Conservation (phyloP, 2,797 vertebrate species). For the Alectoris magna region DNA sequence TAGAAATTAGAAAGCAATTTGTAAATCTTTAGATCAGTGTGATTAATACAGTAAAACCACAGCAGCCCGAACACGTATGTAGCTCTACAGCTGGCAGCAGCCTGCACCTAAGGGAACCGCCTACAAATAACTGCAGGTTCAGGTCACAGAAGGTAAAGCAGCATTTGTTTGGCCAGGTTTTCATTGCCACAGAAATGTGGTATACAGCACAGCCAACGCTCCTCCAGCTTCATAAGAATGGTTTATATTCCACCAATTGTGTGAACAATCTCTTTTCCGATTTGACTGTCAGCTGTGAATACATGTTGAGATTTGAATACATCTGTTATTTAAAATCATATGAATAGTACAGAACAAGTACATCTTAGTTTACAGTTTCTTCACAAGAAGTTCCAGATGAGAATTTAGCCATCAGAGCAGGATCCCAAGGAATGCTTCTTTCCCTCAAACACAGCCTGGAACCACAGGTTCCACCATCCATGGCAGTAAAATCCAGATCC, state of each 20-base stretch:
- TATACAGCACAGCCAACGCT: background rate
- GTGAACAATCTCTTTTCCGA: background rate
- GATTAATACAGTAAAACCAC: constrained; percentile 20
- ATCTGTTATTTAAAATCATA: background rate
- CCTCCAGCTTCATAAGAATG: background rate
- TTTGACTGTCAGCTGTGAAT: background rate
- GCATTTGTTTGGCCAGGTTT: background rate
- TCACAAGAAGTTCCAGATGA: background rate
- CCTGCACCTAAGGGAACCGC: background rate
- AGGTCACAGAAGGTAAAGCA: background rate
- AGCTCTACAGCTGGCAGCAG: background rate
- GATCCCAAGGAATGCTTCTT: constrained; percentile 16
- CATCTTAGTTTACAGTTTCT: background rate
- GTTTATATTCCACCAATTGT: background rate
- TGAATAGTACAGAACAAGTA: background rate
- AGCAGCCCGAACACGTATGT: background rate
- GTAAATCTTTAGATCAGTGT: constrained; percentile 15
- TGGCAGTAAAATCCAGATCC: background rate
- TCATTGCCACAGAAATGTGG: background rate
- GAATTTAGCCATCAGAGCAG: background rate
- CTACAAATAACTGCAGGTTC: background rate
- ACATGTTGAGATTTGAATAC: background rate
- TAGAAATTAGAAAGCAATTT: constrained; percentile 63
- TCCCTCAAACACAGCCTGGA: background rate
- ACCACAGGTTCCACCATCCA: background rate